A percentile compares a stretch with the other conserved stretches of the same genome.
Evolutionary conservation across 2,797 vertebrate species (phyloP).

Genomic region (Sphenopsis melanotis): DNA sequence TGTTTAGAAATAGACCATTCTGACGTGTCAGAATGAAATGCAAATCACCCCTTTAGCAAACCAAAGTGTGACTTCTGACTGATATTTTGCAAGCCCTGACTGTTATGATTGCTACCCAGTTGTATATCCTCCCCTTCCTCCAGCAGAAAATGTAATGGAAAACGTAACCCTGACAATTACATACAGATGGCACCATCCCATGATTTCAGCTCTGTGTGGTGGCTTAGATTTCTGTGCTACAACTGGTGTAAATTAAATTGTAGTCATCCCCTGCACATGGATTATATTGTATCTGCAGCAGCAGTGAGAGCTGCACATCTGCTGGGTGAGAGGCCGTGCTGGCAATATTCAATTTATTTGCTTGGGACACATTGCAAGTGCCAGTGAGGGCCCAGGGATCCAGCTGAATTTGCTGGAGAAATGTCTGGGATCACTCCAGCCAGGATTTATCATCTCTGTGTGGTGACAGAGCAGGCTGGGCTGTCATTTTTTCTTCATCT

Average conservation of each 20-base stretch:
- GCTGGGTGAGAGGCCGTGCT: conserved; percentile 1
- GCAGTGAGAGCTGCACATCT: not conserved
- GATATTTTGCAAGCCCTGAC: conserved; percentile 32
- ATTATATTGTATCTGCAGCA: not conserved
- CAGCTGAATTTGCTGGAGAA: conserved; percentile 1
- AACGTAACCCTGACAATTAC: conserved; percentile 54
- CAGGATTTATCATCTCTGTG: not conserved
- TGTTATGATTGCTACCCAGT: conserved; percentile 53
- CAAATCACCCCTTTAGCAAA: conserved; percentile 44
- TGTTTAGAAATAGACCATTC: conserved; percentile 64
- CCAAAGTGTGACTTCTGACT: conserved; percentile 37
- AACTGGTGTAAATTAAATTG: conserved; percentile 47
- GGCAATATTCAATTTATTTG: not conserved
- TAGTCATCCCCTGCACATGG: not conserved
- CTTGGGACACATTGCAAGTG: not conserved
- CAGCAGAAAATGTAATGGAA: conserved; percentile 63
- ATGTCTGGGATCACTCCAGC: not conserved
- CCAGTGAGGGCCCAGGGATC: not conserved
- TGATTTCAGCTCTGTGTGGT: conserved; percentile 28
- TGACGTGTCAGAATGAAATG: conserved; percentile 57
- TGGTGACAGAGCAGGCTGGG: not conserved
- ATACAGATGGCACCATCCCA: conserved; percentile 47
- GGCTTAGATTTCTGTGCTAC: conserved; percentile 26
- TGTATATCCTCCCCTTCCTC: conserved; percentile 27
- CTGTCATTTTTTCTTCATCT: not conserved